Percentiles rank a stretch among this genome's conserved stretches.
Evolutionary conservation across 2,888 invertebrate genomes (phyloP).

Genomic region (Spisula solida): DNA sequence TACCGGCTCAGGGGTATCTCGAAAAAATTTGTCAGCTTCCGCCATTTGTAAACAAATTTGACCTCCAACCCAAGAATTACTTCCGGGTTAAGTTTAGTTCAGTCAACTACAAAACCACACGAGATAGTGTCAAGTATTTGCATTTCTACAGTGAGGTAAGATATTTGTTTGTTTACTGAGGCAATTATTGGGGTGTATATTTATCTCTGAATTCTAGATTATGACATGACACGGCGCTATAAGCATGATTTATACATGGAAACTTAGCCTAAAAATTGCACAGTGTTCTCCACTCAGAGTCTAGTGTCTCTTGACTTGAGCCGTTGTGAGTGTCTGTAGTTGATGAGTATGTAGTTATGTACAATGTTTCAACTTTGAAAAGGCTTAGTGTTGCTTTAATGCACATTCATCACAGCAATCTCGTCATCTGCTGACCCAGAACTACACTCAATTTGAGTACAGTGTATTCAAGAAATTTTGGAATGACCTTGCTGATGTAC

Average conservation of each 20-base stretch:
- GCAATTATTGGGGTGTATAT: constrained; percentile 33
- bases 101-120: background rate
- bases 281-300: too few species aligned
- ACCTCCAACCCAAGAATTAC: constrained; percentile 36
- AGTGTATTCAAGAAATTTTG: too few species aligned
- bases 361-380: too few species aligned
- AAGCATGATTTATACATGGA: background rate
- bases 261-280: too few species aligned
- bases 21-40: constrained; percentile 74
- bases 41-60: constrained; percentile 68
- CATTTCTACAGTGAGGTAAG: background rate
- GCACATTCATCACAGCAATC: too few species aligned
- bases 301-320: too few species aligned
- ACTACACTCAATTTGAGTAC: too few species aligned
- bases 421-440: too few species aligned
- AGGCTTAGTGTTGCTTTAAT: too few species aligned
- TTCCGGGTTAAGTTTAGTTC: constrained; percentile 39
- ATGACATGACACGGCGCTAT: constrained; percentile 57
- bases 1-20: constrained; percentile 75
- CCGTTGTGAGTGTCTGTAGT: too few species aligned
- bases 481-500: too few species aligned
- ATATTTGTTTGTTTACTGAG: background rate
- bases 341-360: too few species aligned
- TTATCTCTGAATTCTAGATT: constrained; percentile 48
- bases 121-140: constrained; percentile 40